Conservation (phyloP, 2,888 invertebrate species). For the Mallateleia sp. region DNA sequence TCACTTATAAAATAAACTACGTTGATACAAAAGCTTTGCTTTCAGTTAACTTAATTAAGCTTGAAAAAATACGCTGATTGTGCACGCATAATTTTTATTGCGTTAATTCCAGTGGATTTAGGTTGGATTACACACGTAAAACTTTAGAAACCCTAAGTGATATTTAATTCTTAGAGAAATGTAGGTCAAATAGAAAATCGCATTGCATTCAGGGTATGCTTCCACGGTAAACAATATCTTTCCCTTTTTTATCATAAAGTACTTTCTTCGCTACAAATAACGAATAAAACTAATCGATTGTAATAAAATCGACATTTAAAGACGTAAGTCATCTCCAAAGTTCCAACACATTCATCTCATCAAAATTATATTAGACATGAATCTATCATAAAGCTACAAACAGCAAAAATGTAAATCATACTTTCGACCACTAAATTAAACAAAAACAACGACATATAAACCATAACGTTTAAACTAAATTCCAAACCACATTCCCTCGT, state of each 20-base stretch:
- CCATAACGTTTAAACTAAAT: not conserved
- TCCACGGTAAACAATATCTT: constrained; percentile 42
- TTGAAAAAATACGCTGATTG: constrained; percentile 43
- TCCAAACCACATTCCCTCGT: not conserved
- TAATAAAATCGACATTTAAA: constrained; percentile 19
- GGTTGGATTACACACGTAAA: constrained; percentile 85
- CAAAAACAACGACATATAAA: not conserved
- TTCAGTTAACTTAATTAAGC: not conserved
- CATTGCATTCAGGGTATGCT: constrained; percentile 61
- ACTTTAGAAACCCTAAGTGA: constrained; percentile 83
- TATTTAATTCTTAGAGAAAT: constrained; percentile 80
- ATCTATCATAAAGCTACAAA: no score
- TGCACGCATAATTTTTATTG: constrained; percentile 48
- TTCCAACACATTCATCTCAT: not conserved
- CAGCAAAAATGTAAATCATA: no score
- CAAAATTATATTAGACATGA: no score
- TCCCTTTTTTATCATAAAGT: constrained; percentile 41
- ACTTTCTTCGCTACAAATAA: constrained; percentile 34
- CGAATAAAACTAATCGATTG: constrained; percentile 32
- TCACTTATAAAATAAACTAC: no score
- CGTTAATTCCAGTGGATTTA: constrained; percentile 77
- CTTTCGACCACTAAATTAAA: not conserved
- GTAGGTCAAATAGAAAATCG: constrained; percentile 79
- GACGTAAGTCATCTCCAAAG: not conserved
- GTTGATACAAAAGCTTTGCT: not conserved